Evolutionary conservation across 2,113 vertebrate species (phyloP).

Genomic region (Eolophus roseicapilla): DNA sequence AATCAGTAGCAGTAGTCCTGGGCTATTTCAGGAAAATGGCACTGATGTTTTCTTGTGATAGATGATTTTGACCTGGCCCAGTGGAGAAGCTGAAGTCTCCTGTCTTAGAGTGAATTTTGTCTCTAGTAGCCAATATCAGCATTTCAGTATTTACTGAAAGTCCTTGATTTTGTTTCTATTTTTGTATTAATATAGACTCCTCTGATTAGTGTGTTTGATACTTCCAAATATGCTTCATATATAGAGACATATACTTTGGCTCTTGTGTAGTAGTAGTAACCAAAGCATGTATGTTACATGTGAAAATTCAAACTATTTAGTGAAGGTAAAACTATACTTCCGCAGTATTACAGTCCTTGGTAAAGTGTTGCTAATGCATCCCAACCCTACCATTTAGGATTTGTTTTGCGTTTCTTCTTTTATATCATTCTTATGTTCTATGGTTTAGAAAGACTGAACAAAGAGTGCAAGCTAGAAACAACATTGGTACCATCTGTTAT

Average conservation of each 20-base stretch:
- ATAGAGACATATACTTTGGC: background rate
- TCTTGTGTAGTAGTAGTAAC: background rate
- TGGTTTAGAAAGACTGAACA: constrained; percentile 17
- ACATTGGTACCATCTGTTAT: constrained; percentile 36
- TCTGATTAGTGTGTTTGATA: background rate
- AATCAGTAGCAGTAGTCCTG: background rate
- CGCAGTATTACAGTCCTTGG: background rate
- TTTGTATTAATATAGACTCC: background rate
- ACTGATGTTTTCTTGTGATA: background rate
- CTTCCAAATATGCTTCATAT: background rate
- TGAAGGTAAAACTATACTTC: background rate
- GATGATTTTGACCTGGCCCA: background rate
- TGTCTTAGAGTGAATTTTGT: background rate
- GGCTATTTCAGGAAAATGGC: background rate
- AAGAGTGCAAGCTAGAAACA: background rate
- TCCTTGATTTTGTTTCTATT: background rate
- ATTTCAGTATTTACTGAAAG: background rate
- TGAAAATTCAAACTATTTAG: background rate
- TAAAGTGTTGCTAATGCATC: background rate
- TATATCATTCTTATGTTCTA: background rate
- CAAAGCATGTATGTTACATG: background rate
- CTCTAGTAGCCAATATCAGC: background rate
- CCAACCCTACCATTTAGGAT: background rate
- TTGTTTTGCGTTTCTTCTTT: background rate
- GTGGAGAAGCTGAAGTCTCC: background rate